Base-by-base conservation (phyloP, 2,888 invertebrate species). In the Drosophila merina region DNA sequence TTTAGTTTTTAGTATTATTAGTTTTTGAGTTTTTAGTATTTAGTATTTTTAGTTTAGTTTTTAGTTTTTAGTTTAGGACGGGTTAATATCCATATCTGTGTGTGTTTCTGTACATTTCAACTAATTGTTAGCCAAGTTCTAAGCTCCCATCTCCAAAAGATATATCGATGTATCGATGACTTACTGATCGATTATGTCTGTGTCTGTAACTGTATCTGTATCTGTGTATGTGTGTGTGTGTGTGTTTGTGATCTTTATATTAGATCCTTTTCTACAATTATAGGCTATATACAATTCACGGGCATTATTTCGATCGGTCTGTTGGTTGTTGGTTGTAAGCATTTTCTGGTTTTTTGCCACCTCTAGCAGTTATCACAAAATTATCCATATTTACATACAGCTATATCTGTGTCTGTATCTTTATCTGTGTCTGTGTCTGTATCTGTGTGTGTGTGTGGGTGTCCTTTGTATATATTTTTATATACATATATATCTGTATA, bases 281-380 rank as follows among this genome's bases (percentile, higher is more conserved):
- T 49, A 49, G 45, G 54, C 69, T 86, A 86, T 84, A 47, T 83
- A 86, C 84, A 83, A 71, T 84, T 82, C 80, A 76, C 82, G 69
- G 79, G 79, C 79, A 75, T 70, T 64, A 55, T 55, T 72, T 57
- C 26, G 48, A 45, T 68, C 38, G 44, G 31, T 26, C 36, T 56
- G 33, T 57, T 40, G n/a, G 48, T 51, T 47, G 44, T 40, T 45
- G 31, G 48, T 54, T 52, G 54, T 42, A 51, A 54, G 47, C 59
- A 55, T 33, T 54, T 38, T 40, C 55, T 50, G 62, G 20, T 57
- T 66, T 56, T 62, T 60, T 75, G 74, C 79, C 60, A 72, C 63
- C 36, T 51, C 73, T 63, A 77, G 76, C 74, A 62, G 69, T 79
- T 85, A 87, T 85, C 87, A 83, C 86, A 86, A 84, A 84, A 78